Conservation (phyloP, 2,113 vertebrate species). For the Thryonomys swinderianus region DNA sequence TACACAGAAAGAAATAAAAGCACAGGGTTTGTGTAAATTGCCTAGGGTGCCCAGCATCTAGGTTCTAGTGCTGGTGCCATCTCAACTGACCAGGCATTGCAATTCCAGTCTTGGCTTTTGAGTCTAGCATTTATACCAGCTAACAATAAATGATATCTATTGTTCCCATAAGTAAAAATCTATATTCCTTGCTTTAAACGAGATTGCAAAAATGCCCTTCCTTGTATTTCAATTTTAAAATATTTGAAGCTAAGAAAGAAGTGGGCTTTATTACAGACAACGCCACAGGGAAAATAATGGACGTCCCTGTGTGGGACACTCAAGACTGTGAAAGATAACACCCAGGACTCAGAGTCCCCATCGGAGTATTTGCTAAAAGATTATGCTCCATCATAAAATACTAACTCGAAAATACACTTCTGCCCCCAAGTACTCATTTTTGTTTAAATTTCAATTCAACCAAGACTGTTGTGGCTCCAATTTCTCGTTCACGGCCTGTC, state of each 20-base stretch:
- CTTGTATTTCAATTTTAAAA: conserved; percentile 21
- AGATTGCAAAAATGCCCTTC: neutral
- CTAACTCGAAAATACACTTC: conserved; percentile 3
- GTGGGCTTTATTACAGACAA: neutral
- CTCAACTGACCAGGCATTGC: neutral
- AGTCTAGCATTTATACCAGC: neutral
- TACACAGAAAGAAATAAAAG: neutral
- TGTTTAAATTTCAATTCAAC: conserved; percentile 46
- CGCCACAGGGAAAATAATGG: neutral
- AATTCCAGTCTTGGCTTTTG: neutral
- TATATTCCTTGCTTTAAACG: neutral
- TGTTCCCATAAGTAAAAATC: conserved; percentile 23
- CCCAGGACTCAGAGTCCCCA: conserved; percentile 1
- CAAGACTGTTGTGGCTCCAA: neutral
- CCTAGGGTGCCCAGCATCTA: neutral
- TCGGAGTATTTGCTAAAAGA: neutral
- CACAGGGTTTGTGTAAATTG: neutral
- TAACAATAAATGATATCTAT: neutral
- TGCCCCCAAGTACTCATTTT: conserved; percentile 22
- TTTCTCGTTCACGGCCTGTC: neutral
- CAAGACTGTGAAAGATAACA: neutral
- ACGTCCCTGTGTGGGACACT: neutral
- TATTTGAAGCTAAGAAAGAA: neutral
- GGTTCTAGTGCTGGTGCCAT: neutral
- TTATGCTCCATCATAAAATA: conserved; percentile 8